phyloP scores from a whole-genome alignment of 2,113 vertebrate species.

The Zosterops pallidus region DNA sequence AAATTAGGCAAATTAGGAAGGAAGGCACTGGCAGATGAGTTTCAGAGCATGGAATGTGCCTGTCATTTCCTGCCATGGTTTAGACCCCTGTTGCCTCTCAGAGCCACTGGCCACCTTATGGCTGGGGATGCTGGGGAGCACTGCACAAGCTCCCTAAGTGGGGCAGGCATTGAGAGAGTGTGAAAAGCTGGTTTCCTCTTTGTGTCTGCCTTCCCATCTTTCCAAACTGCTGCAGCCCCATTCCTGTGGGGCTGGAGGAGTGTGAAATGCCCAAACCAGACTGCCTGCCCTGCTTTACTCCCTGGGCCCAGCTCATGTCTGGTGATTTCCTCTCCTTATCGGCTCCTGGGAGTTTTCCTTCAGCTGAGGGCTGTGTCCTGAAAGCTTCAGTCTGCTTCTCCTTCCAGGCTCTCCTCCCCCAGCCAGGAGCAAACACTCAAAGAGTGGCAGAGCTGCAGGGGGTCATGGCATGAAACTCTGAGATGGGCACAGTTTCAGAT shows the following conservation, averaged over 20 bases:
- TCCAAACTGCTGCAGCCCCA: not conserved
- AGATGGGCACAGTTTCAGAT: not conserved
- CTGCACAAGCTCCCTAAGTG: not conserved
- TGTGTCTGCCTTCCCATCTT: not conserved
- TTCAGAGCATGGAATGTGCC: not conserved
- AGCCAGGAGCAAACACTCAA: fast-evolving
- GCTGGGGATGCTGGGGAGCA: not conserved
- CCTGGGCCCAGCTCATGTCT: fast-evolving
- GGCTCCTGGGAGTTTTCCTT: not conserved
- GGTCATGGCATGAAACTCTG: not conserved
- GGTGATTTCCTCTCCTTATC: not conserved
- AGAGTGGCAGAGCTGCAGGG: not conserved
- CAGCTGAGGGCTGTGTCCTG: not conserved
- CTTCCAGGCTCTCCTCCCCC: not conserved
- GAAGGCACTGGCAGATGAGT: not conserved
- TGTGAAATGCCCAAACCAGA: not conserved
- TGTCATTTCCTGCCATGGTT: not conserved
- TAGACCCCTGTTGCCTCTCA: not conserved
- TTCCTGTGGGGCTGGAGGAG: not conserved
- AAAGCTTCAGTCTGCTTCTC: not conserved
- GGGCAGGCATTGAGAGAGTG: not conserved
- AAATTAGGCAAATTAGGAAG: not conserved
- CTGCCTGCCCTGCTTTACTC: not conserved
- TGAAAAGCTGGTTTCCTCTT: not conserved
- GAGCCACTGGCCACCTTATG: not conserved